These are phyloP conservation scores for Scaptomyza polygonia DNA, from an alignment of 2,888 invertebrate genomes.

Conservation along the genomic window DNA sequence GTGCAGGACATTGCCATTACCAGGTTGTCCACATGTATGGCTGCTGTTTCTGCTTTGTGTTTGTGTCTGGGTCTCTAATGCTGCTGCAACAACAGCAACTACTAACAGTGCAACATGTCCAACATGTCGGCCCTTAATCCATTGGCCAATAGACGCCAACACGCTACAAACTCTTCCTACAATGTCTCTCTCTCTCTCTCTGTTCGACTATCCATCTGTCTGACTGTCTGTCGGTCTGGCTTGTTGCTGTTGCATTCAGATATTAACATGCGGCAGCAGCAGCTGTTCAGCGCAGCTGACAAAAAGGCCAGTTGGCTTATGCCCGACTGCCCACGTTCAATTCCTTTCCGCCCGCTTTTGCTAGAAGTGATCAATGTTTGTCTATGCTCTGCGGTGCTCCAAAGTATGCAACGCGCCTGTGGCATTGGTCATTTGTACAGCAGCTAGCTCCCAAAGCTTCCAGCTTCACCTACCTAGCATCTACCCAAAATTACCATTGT, in stretches of 20 bases:
- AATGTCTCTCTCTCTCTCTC: not conserved
- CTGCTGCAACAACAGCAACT: not conserved
- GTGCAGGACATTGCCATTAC: slow-evolving; percentile 53
- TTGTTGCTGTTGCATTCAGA: slow-evolving; percentile 32
- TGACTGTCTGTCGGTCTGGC: slow-evolving; percentile 6
- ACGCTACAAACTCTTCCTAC: slow-evolving; percentile 12
- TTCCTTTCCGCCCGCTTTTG: not conserved
- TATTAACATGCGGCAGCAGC: slow-evolving; percentile 68
- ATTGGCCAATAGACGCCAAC: slow-evolving; percentile 69
- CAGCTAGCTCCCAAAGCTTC: not conserved
- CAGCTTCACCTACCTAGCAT: not conserved
- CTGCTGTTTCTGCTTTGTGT: slow-evolving; percentile 10
- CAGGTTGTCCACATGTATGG: slow-evolving; percentile 54
- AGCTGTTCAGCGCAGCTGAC: slow-evolving; percentile 59
- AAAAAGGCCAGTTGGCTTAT: slow-evolving; percentile 67
- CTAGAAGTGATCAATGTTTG: slow-evolving; percentile 77
- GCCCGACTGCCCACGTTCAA: slow-evolving; percentile 10
- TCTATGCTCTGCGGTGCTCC: slow-evolving; percentile 69
- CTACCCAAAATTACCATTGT: slow-evolving; percentile 63
- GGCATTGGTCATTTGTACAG: slow-evolving; percentile 67
- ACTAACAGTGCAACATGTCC: slow-evolving; percentile 23
- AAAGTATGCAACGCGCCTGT: slow-evolving; percentile 55
- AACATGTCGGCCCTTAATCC: slow-evolving; percentile 70
- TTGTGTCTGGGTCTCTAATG: not conserved
- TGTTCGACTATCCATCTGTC: not conserved